Conservation (phyloP, 2,113 vertebrate species). For the Scolopax mira region DNA sequence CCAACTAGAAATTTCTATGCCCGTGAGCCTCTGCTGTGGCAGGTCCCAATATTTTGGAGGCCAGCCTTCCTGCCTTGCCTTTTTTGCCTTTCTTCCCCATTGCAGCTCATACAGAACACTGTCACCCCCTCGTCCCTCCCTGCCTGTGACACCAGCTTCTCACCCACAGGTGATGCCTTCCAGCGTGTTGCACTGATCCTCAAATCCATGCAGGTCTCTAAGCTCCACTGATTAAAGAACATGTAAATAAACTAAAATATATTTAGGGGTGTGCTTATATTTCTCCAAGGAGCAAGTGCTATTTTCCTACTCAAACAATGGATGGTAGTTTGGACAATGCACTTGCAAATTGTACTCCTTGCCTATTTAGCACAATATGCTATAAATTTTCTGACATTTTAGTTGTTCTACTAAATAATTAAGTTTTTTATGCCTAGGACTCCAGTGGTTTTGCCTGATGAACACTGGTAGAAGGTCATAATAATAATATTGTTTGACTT, state of each 20-base stretch:
- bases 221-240: not conserved
- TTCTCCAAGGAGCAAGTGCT: not conserved
- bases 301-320: conserved; percentile 31
- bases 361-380: not conserved
- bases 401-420: not conserved
- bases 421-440: not conserved
- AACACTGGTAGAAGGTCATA: not conserved
- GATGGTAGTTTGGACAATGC: not conserved
- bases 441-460: not conserved
- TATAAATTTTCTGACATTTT: conserved; percentile 5
- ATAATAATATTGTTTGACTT: not conserved
- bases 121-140: not conserved
- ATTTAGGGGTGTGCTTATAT: not conserved
- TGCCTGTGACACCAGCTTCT: not conserved
- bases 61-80: fast-evolving
- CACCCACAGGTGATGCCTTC: not conserved
- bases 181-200: not conserved
- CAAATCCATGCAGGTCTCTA: not conserved
- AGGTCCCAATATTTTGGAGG: not conserved
- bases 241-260: not conserved
- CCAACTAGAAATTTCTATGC: not conserved
- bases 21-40: not conserved
- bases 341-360: not conserved
- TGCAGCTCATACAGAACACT: not conserved
- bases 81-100: not conserved